These are phyloP conservation scores for Barbus barbus DNA, from an alignment of 2,113 vertebrate genomes.

Conservation along the genomic window DNA sequence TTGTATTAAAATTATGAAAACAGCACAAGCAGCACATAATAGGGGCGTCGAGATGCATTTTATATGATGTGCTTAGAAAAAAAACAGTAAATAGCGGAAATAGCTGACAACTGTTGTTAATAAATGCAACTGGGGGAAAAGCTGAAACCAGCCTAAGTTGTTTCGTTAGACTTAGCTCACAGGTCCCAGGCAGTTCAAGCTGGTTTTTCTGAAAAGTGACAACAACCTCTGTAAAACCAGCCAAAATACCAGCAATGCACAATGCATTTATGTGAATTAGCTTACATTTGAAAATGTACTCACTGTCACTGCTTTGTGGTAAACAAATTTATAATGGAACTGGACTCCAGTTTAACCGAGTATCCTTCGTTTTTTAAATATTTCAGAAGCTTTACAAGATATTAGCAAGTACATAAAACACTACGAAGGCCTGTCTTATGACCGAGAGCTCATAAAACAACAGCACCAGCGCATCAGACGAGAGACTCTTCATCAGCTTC, in stretches of 20 bases:
- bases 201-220: neutral
- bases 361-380: neutral
- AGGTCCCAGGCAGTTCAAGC: neutral
- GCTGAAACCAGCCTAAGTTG: neutral
- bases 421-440: slow-evolving; percentile 68
- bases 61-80: too few species aligned
- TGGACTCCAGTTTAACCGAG: neutral
- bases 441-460: slow-evolving; percentile 62
- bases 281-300: neutral
- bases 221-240: neutral
- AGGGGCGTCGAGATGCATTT: neutral
- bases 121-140: neutral
- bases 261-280: too few species aligned
- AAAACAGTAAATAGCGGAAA: neutral
- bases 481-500: slow-evolving; percentile 49
- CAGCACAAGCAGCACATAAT: neutral
- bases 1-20: neutral
- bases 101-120: neutral
- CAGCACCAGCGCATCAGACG: slow-evolving; percentile 65
- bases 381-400: slow-evolving; percentile 57
- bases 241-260: neutral
- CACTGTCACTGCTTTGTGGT: neutral
- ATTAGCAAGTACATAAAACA: slow-evolving; percentile 68
- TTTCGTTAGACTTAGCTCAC: neutral
- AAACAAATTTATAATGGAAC: neutral